A percentile compares a stretch with the other conserved stretches of the same genome.
Evolutionary conservation across 2,888 invertebrate species (phyloP).

Genomic region (Clostera curtula): DNA sequence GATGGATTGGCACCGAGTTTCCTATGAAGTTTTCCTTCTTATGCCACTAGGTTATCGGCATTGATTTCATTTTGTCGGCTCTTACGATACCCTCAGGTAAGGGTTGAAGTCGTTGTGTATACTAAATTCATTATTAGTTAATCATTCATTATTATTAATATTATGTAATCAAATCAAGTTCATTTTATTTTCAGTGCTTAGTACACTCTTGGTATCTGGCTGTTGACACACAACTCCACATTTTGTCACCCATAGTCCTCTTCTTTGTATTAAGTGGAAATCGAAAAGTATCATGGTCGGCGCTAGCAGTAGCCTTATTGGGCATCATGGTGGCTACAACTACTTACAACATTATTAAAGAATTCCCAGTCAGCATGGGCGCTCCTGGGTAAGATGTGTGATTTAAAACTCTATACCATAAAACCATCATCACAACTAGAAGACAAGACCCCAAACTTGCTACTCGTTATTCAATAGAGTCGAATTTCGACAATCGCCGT

Average conservation of each 20-base stretch:
- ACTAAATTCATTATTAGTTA: too few relatives aligned
- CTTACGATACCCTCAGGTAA: too few relatives aligned
- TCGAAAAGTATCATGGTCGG: conserved; percentile 25
- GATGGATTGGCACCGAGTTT: too few relatives aligned
- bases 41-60: too few relatives aligned
- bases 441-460: too few relatives aligned
- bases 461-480: too few relatives aligned
- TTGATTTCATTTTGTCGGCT: too few relatives aligned
- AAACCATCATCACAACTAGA: not conserved
- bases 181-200: conserved; percentile 25
- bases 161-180: too few relatives aligned
- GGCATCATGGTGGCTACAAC: conserved; percentile 27
- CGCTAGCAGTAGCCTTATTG: conserved; percentile 15
- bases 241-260: conserved; percentile 29
- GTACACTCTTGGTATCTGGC: conserved; percentile 35
- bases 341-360: conserved; percentile 40
- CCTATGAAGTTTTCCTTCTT: too few relatives aligned
- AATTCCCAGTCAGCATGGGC: conserved; percentile 38
- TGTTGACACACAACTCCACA: conserved; percentile 33
- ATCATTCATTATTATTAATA: too few relatives aligned
- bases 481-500: too few relatives aligned
- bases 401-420: not conserved
- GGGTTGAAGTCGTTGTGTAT: too few relatives aligned
- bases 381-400: conserved; percentile 37
- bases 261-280: conserved; percentile 27